Conservation (phyloP, 2,888 invertebrate genomes). For the Scaeva pyrastri region DNA sequence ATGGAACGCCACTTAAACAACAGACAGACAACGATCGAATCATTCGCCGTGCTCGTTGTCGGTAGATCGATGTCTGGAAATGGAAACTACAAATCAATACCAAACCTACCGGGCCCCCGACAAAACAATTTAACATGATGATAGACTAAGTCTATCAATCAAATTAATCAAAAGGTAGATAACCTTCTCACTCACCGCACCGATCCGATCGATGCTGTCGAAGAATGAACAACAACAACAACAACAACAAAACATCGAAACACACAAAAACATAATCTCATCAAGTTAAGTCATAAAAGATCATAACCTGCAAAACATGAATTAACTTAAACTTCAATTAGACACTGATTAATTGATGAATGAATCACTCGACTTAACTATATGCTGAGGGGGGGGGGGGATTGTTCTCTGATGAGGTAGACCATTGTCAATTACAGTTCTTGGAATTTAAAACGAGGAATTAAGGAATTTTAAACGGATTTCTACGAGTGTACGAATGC, state of each 20-base stretch:
- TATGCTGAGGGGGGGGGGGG: not conserved
- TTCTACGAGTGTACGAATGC: not conserved
- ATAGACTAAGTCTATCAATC: conserved; percentile 67
- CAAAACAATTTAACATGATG: conserved; percentile 54
- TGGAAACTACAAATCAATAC: conserved; percentile 31
- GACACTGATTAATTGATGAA: conserved; percentile 68
- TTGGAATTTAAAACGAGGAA: conserved; percentile 9
- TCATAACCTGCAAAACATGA: conserved; percentile 51
- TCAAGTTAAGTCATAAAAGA: conserved; percentile 53
- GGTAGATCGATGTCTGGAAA: no score
- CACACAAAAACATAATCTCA: conserved; percentile 36
- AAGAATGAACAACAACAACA: not conserved
- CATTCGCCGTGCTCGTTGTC: not conserved
- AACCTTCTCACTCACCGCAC: conserved; percentile 62
- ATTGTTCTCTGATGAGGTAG: not conserved
- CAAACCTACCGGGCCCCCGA: conserved; percentile 14
- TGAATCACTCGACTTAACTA: conserved; percentile 27
- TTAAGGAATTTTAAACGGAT: conserved; percentile 36
- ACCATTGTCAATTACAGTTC: not conserved
- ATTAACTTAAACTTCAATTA: conserved; percentile 65
- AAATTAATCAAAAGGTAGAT: conserved; percentile 69
- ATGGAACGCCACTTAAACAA: no score
- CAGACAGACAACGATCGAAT: not conserved
- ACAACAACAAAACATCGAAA: no score
- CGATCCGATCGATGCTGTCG: no score